A percentile compares a stretch with the other conserved stretches of the same genome.
These are phyloP conservation scores for Dryomyza anilis DNA, from an alignment of 2,888 invertebrate genomes.

Conservation along the genomic window DNA sequence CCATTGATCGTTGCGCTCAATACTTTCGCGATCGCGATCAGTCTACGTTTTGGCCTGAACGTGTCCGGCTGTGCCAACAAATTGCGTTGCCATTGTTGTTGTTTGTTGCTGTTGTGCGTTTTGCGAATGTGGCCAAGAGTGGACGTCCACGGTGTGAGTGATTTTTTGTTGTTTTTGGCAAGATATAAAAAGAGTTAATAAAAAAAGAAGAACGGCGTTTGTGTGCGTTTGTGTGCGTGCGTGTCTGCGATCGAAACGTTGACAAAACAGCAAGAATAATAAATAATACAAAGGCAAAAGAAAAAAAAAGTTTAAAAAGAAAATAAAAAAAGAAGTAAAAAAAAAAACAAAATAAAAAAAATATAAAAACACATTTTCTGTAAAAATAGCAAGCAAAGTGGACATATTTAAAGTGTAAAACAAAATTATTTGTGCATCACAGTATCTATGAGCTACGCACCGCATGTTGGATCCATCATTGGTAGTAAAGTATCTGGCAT, in stretches of 20 bases:
- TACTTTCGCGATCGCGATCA: slow-evolving; percentile 35
- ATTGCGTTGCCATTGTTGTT: too few species aligned
- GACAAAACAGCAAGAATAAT: background rate
- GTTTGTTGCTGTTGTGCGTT: slow-evolving; percentile 33
- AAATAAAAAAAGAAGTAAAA: background rate
- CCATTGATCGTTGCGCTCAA: too few species aligned
- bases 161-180: slow-evolving; percentile 19
- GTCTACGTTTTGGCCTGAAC: slow-evolving; percentile 56
- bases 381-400: too few species aligned
- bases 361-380: too few species aligned
- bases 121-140: too few species aligned
- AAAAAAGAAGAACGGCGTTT: background rate
- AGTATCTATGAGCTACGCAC: too few species aligned
- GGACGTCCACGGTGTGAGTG: too few species aligned
- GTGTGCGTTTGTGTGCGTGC: background rate
- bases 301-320: background rate
- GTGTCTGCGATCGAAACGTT: background rate
- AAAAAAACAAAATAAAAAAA: background rate
- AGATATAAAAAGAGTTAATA: background rate
- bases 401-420: too few species aligned
- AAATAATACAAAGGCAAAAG: background rate
- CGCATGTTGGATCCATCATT: too few species aligned
- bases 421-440: too few species aligned
- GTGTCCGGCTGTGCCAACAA: too few species aligned
- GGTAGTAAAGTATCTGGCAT: too few species aligned